phyloP scores from a whole-genome alignment of 2,113 vertebrate genomes.

The Amphiprion ocellaris region DNA sequence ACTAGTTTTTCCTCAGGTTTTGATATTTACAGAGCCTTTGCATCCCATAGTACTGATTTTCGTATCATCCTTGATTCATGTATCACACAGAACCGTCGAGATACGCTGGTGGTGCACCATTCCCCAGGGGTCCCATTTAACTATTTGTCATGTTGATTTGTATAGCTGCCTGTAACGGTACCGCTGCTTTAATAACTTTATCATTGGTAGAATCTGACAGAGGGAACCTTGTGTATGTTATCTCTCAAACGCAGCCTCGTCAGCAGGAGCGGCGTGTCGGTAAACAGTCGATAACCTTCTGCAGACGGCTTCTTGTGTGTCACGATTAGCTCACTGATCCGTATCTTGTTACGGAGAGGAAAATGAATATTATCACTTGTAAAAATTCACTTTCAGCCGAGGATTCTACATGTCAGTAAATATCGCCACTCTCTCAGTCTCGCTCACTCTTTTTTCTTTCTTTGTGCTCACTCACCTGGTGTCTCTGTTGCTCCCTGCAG shows the following conservation, averaged over 20 bases:
- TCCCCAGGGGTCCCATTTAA: not conserved
- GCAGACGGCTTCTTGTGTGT: conserved; percentile 12
- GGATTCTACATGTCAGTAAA: too few species aligned
- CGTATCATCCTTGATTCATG: not conserved
- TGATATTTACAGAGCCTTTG: not conserved
- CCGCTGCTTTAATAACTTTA: not conserved
- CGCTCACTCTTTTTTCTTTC: not conserved
- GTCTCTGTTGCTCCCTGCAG: conserved; percentile 22
- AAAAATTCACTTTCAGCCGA: too few species aligned
- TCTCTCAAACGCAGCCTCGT: conserved; percentile 28
- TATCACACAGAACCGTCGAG: too few species aligned
- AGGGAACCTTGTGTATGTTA: conserved; percentile 8
- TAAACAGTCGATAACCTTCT: conserved; percentile 7
- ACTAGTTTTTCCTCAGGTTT: not conserved
- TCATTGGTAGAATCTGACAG: not conserved
- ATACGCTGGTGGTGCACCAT: too few species aligned
- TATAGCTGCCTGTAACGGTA: not conserved
- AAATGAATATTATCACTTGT: too few species aligned
- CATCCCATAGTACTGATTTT: not conserved
- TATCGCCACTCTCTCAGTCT: not conserved
- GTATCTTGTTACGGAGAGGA: not conserved
- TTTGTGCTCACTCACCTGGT: not conserved
- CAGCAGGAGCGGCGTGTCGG: not conserved
- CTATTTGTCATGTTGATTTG: not conserved
- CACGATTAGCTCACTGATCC: conserved; percentile 27